Conservation (phyloP, 1,140 invertebrate genomes). For the Parasteatoda tepidariorum region DNA sequence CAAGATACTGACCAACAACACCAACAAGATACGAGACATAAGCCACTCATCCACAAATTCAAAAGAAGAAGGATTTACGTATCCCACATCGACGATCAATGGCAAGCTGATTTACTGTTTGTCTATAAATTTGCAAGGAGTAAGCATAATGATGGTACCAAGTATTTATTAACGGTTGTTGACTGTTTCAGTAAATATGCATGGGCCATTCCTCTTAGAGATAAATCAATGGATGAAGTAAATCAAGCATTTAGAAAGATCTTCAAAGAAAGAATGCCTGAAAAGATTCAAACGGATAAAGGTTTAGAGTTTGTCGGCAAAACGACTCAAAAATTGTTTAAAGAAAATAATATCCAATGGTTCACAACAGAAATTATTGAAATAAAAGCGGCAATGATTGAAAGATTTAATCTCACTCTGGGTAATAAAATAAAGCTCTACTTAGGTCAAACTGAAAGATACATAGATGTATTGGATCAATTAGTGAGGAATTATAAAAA, state of each 20-base stretch:
- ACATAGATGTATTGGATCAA: slow-evolving; percentile 61
- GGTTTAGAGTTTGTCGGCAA: slow-evolving; percentile 70
- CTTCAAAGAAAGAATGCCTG: slow-evolving; percentile 65
- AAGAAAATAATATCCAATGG: slow-evolving; percentile 50
- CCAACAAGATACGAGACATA: slow-evolving; percentile 61
- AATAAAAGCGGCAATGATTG: slow-evolving; percentile 65
- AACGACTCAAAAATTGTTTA: slow-evolving; percentile 40
- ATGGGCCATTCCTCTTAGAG: slow-evolving; percentile 69
- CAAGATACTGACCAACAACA: no score
- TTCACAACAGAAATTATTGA: slow-evolving; percentile 62
- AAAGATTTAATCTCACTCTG: slow-evolving; percentile 65
- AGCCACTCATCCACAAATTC: slow-evolving; percentile 51
- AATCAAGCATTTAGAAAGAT: slow-evolving; percentile 62
- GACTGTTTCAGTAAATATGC: slow-evolving; percentile 70
- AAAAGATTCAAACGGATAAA: slow-evolving; percentile 69
- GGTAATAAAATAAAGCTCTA: slow-evolving; percentile 64
- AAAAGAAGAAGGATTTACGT: slow-evolving; percentile 59
- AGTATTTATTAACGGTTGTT: slow-evolving; percentile 70
- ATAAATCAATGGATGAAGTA: slow-evolving; percentile 66
- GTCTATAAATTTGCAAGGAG: slow-evolving; percentile 64
- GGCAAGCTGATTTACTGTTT: slow-evolving; percentile 63
- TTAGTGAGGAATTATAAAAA: slow-evolving; percentile 65
- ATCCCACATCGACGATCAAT: slow-evolving; percentile 66
- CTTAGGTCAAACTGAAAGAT: slow-evolving; percentile 61
- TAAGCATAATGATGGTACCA: slow-evolving; percentile 67